Conservation (phyloP, 2,888 invertebrate genomes). For the Bellardia pandia region DNA sequence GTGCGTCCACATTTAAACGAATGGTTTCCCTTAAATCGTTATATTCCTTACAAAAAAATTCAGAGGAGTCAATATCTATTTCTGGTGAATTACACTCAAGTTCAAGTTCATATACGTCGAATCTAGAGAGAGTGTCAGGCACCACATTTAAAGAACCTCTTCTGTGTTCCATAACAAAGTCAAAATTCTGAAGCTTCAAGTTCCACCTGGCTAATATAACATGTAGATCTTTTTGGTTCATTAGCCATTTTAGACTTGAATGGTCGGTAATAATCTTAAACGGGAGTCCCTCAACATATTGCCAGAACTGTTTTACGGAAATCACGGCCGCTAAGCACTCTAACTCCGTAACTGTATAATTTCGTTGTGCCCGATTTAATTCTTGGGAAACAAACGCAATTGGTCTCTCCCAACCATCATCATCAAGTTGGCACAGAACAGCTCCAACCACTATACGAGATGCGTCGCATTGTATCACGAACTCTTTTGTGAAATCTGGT, state of each 20-base stretch:
- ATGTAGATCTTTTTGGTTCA: too few species aligned
- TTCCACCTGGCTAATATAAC: slow-evolving; percentile 37
- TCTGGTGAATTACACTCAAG: not conserved
- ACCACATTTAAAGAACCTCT: slow-evolving; percentile 33
- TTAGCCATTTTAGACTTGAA: too few species aligned
- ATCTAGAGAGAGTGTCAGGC: slow-evolving; percentile 14
- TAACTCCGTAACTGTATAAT: slow-evolving; percentile 37
- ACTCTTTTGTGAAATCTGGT: slow-evolving; percentile 47
- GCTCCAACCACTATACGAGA: slow-evolving; percentile 44
- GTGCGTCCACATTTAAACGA: too few species aligned
- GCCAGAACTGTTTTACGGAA: slow-evolving; percentile 21
- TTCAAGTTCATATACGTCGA: slow-evolving; percentile 26
- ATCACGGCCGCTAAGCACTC: slow-evolving; percentile 19
- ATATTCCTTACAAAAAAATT: slow-evolving; percentile 22
- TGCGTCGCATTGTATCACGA: slow-evolving; percentile 52
- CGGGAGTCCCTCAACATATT: slow-evolving; percentile 40
- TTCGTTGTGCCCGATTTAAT: slow-evolving; percentile 12
- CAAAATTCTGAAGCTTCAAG: slow-evolving; percentile 19
- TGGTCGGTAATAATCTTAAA: too few species aligned
- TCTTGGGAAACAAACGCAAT: slow-evolving; percentile 14
- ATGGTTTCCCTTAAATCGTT: too few species aligned
- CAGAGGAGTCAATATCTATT: slow-evolving; percentile 3
- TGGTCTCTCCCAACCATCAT: slow-evolving; percentile 16
- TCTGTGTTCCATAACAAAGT: slow-evolving; percentile 34
- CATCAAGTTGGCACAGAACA: slow-evolving; percentile 50